These are phyloP conservation scores for Siphlonurus alternatus DNA, from an alignment of 2,888 invertebrate genomes.

Conservation along the genomic window DNA sequence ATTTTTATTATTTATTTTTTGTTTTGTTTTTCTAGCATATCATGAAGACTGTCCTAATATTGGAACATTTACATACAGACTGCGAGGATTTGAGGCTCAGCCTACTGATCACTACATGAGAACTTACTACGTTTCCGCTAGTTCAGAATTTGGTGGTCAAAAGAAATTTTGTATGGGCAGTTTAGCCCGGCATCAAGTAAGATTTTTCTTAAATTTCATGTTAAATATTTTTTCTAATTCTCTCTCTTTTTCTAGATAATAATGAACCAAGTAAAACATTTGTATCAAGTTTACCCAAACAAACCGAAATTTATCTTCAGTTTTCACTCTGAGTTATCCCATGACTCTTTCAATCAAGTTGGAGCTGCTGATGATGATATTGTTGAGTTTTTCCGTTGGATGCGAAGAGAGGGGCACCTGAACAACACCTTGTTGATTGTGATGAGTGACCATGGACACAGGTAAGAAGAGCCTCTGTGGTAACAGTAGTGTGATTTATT, in stretches of 20 bases:
- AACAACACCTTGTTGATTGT: slow-evolving; percentile 69
- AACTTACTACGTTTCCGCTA: slow-evolving; percentile 55
- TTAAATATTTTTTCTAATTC: slow-evolving; percentile 7
- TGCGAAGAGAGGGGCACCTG: slow-evolving; percentile 47
- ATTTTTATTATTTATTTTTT: neutral
- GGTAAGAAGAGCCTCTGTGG: slow-evolving; percentile 32
- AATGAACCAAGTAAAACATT: slow-evolving; percentile 33
- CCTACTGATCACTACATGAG: slow-evolving; percentile 87
- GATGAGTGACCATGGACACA: slow-evolving; percentile 88
- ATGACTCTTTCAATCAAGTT: slow-evolving; percentile 67
- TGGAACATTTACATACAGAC: slow-evolving; percentile 79
- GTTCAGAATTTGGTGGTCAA: slow-evolving; percentile 34
- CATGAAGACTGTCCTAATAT: slow-evolving; percentile 71
- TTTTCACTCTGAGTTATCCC: slow-evolving; percentile 78
- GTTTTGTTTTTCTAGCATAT: slow-evolving; percentile 67
- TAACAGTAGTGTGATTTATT: neutral
- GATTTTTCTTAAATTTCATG: slow-evolving; percentile 12
- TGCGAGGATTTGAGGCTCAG: slow-evolving; percentile 64
- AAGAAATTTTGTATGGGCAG: slow-evolving; percentile 51
- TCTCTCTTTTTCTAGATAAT: slow-evolving; percentile 25
- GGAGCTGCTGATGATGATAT: slow-evolving; percentile 61
- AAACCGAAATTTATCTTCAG: slow-evolving; percentile 69
- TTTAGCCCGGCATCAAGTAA: slow-evolving; percentile 53
- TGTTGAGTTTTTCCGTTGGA: slow-evolving; percentile 31
- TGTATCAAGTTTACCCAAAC: slow-evolving; percentile 41